phyloP scores from a whole-genome alignment of 2,888 invertebrate genomes.

The Liodrosophila aerea region DNA sequence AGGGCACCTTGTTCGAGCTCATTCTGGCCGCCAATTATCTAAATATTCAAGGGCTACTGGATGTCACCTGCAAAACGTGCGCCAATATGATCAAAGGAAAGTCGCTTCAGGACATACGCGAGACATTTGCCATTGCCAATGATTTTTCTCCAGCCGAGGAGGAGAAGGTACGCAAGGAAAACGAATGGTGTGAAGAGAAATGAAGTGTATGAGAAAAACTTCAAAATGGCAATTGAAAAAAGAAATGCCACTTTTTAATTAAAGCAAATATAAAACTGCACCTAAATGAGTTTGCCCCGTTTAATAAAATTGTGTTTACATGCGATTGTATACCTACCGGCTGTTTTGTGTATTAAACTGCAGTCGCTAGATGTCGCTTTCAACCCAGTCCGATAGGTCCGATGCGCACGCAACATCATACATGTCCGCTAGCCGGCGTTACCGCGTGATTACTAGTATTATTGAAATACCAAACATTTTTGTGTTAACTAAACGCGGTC shows the following conservation, averaged over 20 bases:
- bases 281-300: too few species aligned
- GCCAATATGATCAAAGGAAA: conserved; percentile 99
- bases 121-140: conserved; percentile 98
- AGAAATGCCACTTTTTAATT: too few species aligned
- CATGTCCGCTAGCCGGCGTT: too few species aligned
- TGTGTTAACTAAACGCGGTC: not conserved
- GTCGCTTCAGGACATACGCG: conserved; percentile 98
- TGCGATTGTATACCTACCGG: too few species aligned
- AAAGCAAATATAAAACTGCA: too few species aligned
- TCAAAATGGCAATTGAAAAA: too few species aligned
- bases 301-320: too few species aligned
- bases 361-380: conserved; percentile 1
- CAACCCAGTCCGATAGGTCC: too few species aligned
- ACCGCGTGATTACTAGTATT: conserved; percentile 48
- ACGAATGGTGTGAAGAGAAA: conserved; percentile 88
- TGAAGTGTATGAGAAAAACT: too few species aligned
- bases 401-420: too few species aligned
- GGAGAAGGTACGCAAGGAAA: conserved; percentile 98
- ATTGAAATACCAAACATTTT: conserved; percentile 3
- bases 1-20: conserved; percentile 97
- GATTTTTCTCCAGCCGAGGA: conserved; percentile 98
- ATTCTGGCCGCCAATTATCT: conserved; percentile 98
- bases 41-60: conserved; percentile 96
- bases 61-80: conserved; percentile 99
- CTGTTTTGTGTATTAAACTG: too few species aligned